These are phyloP conservation scores for Physeter macrocephalus DNA, from an alignment of 2,113 vertebrate species.

Conservation along the genomic window DNA sequence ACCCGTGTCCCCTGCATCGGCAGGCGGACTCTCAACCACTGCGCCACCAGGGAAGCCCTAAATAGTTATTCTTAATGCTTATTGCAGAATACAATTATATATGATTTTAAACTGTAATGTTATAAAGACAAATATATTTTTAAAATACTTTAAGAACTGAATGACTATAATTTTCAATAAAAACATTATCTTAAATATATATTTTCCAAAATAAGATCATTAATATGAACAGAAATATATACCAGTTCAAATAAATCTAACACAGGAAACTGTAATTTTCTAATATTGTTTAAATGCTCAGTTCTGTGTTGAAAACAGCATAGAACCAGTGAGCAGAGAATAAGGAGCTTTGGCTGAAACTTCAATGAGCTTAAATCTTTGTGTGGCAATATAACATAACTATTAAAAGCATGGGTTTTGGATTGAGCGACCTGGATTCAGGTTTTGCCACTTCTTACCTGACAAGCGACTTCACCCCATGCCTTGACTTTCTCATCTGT, in stretches of 20 bases:
- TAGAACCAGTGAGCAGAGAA: not conserved
- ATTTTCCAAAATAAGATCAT: not conserved
- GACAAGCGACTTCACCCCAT: not conserved
- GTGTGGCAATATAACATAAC: not conserved
- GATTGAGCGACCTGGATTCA: not conserved
- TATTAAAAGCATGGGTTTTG: not conserved
- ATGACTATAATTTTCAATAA: not conserved
- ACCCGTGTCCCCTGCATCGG: too few species aligned
- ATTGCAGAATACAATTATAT: not conserved
- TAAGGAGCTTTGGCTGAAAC: not conserved
- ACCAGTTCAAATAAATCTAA: not conserved
- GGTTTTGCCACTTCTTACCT: not conserved
- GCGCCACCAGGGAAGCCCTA: too few species aligned
- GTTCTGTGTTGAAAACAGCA: not conserved
- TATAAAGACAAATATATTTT: not conserved
- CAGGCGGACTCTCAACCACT: too few species aligned
- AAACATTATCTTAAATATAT: not conserved
- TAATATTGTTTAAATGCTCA: not conserved
- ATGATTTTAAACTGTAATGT: not conserved
- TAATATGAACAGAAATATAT: not conserved
- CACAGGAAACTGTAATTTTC: not conserved
- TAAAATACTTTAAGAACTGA: not conserved
- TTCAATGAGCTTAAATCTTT: not conserved
- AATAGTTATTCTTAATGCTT: not conserved
- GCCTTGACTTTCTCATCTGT: not conserved